Conservation (phyloP, 2,797 vertebrate genomes). For the Carcharodon carcharias region DNA sequence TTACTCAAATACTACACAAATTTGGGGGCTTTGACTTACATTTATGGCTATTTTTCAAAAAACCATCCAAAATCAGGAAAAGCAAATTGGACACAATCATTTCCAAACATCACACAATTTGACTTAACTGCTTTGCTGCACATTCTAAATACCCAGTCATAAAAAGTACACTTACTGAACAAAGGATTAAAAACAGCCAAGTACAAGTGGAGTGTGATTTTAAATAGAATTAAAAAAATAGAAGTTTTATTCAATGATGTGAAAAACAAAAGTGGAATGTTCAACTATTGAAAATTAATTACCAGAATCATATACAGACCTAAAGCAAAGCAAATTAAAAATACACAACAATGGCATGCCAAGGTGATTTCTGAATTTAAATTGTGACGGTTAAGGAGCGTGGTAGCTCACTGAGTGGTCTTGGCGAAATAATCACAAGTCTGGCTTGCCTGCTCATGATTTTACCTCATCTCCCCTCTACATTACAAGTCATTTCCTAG, state of each 20-base stretch:
- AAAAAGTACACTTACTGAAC: neutral
- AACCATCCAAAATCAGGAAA: neutral
- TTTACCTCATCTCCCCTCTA: neutral
- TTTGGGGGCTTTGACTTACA: neutral
- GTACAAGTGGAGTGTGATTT: neutral
- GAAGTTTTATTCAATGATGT: neutral
- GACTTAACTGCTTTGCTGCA: neutral
- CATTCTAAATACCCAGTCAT: neutral
- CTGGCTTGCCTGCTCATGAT: neutral
- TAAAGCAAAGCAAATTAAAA: neutral
- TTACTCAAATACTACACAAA: neutral
- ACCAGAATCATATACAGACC: neutral
- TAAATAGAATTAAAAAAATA: constrained; percentile 14
- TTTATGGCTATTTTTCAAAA: neutral
- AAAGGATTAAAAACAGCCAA: neutral
- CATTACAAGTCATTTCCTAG: neutral
- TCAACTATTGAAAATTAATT: neutral
- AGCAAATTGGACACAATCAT: neutral
- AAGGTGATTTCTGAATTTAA: neutral
- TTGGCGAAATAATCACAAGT: neutral
- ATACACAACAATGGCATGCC: neutral
- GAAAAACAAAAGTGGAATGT: neutral
- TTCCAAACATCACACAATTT: neutral
- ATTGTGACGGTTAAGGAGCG: neutral
- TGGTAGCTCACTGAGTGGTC: neutral